Evolutionary conservation across 2,113 vertebrate species (phyloP).

Genomic region (Macrotis lagotis): DNA sequence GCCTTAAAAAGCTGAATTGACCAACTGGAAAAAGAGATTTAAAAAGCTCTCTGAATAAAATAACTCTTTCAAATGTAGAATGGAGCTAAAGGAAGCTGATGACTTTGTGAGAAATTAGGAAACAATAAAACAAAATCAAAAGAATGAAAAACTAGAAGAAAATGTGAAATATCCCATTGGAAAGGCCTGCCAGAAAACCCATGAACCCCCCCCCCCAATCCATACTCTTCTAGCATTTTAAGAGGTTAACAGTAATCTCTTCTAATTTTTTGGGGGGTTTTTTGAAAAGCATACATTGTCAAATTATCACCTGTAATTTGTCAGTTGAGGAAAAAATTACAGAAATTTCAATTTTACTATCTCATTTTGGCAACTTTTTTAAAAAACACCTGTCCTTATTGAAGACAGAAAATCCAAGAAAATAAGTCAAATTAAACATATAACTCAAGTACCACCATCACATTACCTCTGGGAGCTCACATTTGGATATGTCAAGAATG

Average conservation of each 20-base stretch:
- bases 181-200: background rate
- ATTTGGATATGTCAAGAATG: constrained; percentile 92
- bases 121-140: no score
- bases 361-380: background rate
- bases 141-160: no score
- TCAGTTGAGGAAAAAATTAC: background rate
- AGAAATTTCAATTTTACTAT: background rate
- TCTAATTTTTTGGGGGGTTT: background rate
- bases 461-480: constrained; percentile 94
- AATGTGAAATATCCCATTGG: no score
- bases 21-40: no score
- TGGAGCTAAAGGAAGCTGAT: no score
- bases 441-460: background rate
- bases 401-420: background rate
- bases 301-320: constrained; percentile 4
- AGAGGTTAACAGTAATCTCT: background rate
- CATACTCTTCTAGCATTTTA: background rate
- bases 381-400: constrained; percentile 2
- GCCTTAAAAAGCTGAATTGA: no score
- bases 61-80: no score
- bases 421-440: constrained; percentile 17
- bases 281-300: background rate
- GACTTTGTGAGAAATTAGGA: no score
- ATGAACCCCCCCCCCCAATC: background rate
- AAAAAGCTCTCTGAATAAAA: no score